phyloP scores from a whole-genome alignment of 2,113 vertebrate genomes.

The Mormyrus iriodes region DNA sequence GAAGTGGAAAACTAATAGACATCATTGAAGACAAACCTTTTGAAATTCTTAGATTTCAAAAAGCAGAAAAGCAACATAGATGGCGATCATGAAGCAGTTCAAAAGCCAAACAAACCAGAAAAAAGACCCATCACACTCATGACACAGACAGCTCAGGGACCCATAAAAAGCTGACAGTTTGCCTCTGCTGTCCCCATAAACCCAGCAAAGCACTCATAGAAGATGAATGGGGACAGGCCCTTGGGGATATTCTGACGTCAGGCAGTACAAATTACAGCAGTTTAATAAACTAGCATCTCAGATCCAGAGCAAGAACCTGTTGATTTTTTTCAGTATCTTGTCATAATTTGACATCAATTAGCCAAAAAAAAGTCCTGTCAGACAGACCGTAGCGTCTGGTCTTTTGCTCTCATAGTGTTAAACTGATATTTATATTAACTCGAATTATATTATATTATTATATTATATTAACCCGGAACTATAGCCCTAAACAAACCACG shows the following conservation, averaged over 20 bases:
- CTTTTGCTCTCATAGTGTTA: not conserved
- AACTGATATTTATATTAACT: not conserved
- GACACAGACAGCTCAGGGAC: not conserved
- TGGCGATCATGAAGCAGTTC: not conserved
- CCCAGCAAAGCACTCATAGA: not conserved
- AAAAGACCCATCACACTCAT: not conserved
- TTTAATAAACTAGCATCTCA: not conserved
- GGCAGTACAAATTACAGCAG: not conserved
- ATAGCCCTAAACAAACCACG: not conserved
- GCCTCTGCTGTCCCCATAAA: not conserved
- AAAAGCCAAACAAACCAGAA: not conserved
- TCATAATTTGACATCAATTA: not conserved
- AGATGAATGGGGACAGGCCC: constrained; percentile 12
- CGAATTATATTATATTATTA: too few species aligned
- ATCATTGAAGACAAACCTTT: not conserved
- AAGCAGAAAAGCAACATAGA: not conserved
- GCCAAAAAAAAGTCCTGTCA: not conserved
- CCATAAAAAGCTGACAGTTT: not conserved
- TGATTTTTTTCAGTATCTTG: not conserved
- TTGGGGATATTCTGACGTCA: not conserved
- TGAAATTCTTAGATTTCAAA: not conserved
- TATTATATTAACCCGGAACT: too few species aligned
- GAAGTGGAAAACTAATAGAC: not conserved
- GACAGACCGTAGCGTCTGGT: not conserved
- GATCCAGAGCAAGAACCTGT: not conserved